Percentiles rank a stretch among this genome's conserved stretches.
phyloP scores from a whole-genome alignment of 2,113 vertebrate genomes.

The Lycocorax pyrrhopterus region DNA sequence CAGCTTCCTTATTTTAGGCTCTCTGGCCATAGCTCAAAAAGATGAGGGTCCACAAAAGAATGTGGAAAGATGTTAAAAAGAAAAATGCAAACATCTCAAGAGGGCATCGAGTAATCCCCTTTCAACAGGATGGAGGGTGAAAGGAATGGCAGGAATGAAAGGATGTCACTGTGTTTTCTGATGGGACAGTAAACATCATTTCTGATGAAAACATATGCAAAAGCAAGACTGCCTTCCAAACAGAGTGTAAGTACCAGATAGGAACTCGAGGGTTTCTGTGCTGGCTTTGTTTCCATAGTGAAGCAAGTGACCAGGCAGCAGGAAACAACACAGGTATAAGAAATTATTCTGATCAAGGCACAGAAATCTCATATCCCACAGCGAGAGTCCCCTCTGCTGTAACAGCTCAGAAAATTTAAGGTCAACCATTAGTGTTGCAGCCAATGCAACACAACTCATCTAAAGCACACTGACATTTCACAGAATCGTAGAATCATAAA shows the following conservation, averaged over 20 bases:
- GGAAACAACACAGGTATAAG: neutral
- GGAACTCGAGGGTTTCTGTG: neutral
- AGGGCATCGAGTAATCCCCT: accelerated
- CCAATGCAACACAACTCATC: neutral
- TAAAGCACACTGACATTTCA: neutral
- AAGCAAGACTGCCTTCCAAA: neutral
- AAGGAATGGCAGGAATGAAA: neutral
- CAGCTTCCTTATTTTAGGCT: neutral
- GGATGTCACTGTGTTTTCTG: neutral
- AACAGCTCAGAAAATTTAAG: neutral
- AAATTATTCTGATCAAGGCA: neutral
- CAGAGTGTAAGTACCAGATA: neutral
- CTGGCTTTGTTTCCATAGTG: neutral
- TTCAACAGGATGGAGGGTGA: neutral
- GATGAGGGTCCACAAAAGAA: neutral
- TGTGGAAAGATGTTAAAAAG: neutral
- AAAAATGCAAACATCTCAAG: neutral
- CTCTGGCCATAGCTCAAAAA: neutral
- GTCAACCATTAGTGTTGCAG: neutral
- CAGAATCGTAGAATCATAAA: no score
- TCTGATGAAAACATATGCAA: neutral
- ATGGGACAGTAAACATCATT: neutral
- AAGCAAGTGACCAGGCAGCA: neutral
- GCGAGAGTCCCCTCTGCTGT: neutral
- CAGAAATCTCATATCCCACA: neutral